A percentile compares a stretch with the other conserved stretches of the same genome.
Evolutionary conservation across 2,888 invertebrate genomes (phyloP).

Genomic region (Cerastoderma edule): DNA sequence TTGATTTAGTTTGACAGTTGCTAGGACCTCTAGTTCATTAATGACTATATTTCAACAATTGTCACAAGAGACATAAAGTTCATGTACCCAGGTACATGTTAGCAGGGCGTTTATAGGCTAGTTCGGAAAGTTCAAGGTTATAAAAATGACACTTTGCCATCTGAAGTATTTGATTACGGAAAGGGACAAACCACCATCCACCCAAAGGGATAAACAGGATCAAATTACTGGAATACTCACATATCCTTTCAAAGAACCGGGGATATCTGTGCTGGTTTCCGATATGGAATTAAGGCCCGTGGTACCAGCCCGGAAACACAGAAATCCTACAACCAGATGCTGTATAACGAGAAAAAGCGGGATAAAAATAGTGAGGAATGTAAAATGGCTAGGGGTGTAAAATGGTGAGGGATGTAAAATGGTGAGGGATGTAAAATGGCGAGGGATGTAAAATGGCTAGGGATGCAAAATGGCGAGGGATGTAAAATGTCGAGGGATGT

Average conservation of each 20-base stretch:
- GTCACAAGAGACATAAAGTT: background rate
- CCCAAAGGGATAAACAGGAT: background rate
- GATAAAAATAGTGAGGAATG: background rate
- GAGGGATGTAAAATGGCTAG: too few species aligned
- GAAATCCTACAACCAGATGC: background rate
- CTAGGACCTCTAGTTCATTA: too few species aligned
- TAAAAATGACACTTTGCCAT: background rate
- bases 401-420: background rate
- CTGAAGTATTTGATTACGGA: background rate
- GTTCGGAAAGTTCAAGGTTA: background rate
- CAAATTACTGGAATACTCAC: background rate
- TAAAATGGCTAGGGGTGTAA: background rate
- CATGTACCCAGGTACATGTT: background rate
- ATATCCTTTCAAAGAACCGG: background rate
- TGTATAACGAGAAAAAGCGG: background rate
- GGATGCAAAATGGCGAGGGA: too few species aligned
- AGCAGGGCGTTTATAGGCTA: background rate
- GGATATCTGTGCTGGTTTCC: background rate
- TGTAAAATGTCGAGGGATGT: too few species aligned
- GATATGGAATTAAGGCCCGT: slow-evolving; percentile 6
- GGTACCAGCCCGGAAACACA: slow-evolving; percentile 10
- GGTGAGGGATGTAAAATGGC: too few species aligned
- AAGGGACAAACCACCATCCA: background rate
- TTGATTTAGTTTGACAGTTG: too few species aligned
- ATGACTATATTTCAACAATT: background rate